Conservation (phyloP, 2,113 vertebrate genomes). For the Tachycineta bicolor region DNA sequence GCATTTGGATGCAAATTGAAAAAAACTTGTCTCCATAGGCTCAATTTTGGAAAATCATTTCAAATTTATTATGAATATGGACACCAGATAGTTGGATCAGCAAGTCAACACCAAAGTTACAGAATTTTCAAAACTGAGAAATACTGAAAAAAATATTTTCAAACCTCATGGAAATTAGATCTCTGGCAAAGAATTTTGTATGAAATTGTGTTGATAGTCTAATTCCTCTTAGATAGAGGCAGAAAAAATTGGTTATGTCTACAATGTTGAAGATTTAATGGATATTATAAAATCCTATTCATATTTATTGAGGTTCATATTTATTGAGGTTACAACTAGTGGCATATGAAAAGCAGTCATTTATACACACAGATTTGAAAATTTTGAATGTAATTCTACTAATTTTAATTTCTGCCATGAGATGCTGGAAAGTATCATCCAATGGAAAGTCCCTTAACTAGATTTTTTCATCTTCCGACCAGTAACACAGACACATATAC, state of each 20-base stretch:
- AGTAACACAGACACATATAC: not conserved
- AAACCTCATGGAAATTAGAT: not conserved
- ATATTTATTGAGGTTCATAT: not conserved
- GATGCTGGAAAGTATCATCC: not conserved
- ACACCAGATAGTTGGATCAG: not conserved
- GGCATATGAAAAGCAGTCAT: not conserved
- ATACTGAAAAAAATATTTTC: not conserved
- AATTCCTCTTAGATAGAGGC: not conserved
- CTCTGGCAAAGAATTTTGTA: not conserved
- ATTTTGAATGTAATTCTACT: not conserved
- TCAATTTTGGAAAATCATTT: not conserved
- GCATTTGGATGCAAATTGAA: not conserved
- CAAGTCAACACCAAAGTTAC: not conserved
- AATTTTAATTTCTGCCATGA: not conserved
- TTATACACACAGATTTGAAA: not conserved
- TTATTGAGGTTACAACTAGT: not conserved
- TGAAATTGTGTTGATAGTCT: accelerated
- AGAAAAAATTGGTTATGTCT: not conserved
- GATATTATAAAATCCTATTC: not conserved
- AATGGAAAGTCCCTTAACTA: not conserved
- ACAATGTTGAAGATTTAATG: not conserved
- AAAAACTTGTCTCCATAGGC: not conserved
- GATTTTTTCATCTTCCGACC: not conserved
- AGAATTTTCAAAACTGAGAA: not conserved
- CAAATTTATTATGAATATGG: not conserved